Evolutionary conservation across 2,113 vertebrate genomes (phyloP).

Genomic region (Scomber scombrus): DNA sequence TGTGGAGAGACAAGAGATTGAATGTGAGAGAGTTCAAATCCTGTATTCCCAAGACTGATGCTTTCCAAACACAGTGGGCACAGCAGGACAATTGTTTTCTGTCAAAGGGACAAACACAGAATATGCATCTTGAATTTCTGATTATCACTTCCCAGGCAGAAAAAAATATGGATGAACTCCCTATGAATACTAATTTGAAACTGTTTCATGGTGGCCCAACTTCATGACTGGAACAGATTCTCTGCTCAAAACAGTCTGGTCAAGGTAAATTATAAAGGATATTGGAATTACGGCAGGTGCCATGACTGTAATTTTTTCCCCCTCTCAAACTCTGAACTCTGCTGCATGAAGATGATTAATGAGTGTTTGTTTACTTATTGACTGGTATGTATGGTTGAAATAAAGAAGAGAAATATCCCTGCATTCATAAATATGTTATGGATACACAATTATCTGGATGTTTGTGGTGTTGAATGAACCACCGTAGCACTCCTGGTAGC

Average conservation of each 20-base stretch:
- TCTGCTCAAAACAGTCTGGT: slow-evolving; percentile 41
- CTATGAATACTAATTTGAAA: slow-evolving; percentile 64
- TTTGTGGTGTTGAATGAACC: slow-evolving; percentile 6
- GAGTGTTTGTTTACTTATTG: slow-evolving; percentile 57
- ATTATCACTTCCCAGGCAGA: slow-evolving; percentile 51
- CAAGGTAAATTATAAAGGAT: slow-evolving; percentile 72
- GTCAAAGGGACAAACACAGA: slow-evolving; percentile 57
- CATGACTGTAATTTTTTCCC: slow-evolving; percentile 46
- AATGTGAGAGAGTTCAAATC: slow-evolving; percentile 57
- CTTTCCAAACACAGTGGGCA: slow-evolving; percentile 54
- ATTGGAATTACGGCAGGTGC: slow-evolving; percentile 66
- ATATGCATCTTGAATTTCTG: slow-evolving; percentile 65
- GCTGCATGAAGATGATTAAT: slow-evolving; percentile 57
- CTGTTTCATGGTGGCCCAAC: slow-evolving; percentile 57
- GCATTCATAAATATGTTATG: slow-evolving; percentile 45
- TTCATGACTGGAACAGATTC: slow-evolving; percentile 65
- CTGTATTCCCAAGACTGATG: slow-evolving; percentile 31
- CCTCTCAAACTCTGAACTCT: slow-evolving; percentile 39
- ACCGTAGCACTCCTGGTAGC: not conserved
- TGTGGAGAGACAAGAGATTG: slow-evolving; percentile 42
- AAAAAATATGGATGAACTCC: slow-evolving; percentile 28
- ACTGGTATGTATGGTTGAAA: slow-evolving; percentile 3
- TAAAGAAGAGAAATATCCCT: slow-evolving; percentile 4
- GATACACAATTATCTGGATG: slow-evolving; percentile 9
- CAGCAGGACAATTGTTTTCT: slow-evolving; percentile 66